Evolutionary conservation across 2,113 vertebrate species (phyloP).

Genomic region (Morone saxatilis): DNA sequence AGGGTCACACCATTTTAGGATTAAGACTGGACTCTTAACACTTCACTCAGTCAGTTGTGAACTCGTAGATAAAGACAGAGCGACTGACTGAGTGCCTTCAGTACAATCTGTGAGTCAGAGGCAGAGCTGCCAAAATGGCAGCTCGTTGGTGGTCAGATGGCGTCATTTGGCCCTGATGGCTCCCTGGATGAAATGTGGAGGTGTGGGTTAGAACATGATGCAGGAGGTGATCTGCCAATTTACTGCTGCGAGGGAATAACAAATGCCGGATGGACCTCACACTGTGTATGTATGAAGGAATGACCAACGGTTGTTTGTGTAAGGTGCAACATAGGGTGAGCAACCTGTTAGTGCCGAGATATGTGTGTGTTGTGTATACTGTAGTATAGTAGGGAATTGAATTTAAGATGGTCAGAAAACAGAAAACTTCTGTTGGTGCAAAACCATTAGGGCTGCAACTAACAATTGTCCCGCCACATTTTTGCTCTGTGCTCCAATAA

Average conservation of each 20-base stretch:
- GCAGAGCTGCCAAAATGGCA: constrained; percentile 19
- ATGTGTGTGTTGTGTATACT: not conserved
- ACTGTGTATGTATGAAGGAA: constrained; percentile 33
- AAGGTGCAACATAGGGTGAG: not conserved
- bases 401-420: not conserved
- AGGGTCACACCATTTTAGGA: constrained; percentile 61
- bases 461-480: too few relatives aligned
- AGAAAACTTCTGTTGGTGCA: not conserved
- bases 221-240: constrained; percentile 19
- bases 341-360: not conserved
- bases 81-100: not conserved
- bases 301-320: not conserved
- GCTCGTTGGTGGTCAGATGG: constrained; percentile 47
- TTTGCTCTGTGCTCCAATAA: too few relatives aligned
- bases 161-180: constrained; percentile 10
- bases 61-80: constrained; percentile 33
- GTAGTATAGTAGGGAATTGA: not conserved
- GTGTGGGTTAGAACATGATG: constrained; percentile 27
- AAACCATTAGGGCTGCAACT: not conserved
- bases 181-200: constrained; percentile 26
- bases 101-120: constrained; percentile 16
- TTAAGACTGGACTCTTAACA: constrained; percentile 54
- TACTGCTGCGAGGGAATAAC: constrained; percentile 31
- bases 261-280: constrained; percentile 30
- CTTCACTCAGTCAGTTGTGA: constrained; percentile 32